Conservation (phyloP, 2,797 vertebrate species). For the Tarsius wallacei region DNA sequence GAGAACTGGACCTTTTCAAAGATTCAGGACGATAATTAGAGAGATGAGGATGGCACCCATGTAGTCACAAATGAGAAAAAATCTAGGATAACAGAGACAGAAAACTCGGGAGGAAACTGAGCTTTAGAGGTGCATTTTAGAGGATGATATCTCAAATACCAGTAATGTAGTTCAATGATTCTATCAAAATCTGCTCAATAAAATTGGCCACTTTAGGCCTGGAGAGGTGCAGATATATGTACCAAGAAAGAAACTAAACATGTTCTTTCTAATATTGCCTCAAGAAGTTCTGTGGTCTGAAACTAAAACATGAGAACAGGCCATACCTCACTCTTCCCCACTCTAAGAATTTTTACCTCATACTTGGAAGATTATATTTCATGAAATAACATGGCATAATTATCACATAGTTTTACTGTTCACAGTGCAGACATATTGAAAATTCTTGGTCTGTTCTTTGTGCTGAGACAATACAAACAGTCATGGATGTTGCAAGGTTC, state of each 20-base stretch:
- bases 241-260: background rate
- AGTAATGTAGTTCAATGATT: background rate
- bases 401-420: background rate
- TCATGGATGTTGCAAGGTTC: slow-evolving; percentile 67
- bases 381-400: background rate
- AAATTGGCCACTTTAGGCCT: background rate
- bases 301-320: background rate
- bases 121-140: background rate
- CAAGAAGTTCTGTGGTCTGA: background rate
- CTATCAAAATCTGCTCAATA: background rate
- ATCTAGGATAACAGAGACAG: background rate
- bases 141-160: background rate
- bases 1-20: too few species aligned
- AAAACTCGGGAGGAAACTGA: background rate
- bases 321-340: background rate
- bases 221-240: background rate
- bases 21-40: too few species aligned
- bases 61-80: background rate
- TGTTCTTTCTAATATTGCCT: background rate
- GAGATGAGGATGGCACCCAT: too few species aligned
- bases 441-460: slow-evolving; percentile 19
- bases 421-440: background rate
- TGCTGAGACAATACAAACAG: slow-evolving; percentile 37
- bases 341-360: background rate
- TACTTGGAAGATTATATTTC: background rate